phyloP scores from a whole-genome alignment of 2,888 invertebrate genomes.

The Beris chalybata region DNA sequence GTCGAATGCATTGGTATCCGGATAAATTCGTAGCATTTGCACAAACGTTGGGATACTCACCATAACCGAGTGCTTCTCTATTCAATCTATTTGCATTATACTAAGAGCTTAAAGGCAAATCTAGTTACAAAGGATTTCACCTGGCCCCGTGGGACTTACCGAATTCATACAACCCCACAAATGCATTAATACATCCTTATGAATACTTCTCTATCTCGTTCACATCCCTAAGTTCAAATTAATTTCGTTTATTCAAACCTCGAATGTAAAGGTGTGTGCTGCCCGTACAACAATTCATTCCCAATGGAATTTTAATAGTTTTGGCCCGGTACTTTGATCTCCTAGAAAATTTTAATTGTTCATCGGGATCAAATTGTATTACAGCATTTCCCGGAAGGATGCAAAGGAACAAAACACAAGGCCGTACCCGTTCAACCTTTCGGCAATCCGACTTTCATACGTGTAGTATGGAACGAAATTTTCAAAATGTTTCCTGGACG shows the following conservation, averaged over 20 bases:
- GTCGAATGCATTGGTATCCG: not conserved
- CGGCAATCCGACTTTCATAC: no score
- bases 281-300: slow-evolving; percentile 9
- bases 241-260: no score
- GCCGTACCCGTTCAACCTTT: no score
- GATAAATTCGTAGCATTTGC: not conserved
- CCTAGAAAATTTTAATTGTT: slow-evolving; percentile 25
- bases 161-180: slow-evolving; percentile 17
- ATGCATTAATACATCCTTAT: slow-evolving; percentile 5
- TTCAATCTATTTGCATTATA: slow-evolving; percentile 11
- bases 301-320: slow-evolving; percentile 26
- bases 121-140: slow-evolving; percentile 28
- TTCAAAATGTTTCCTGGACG: no score
- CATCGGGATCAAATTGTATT: slow-evolving; percentile 14
- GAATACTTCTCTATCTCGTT: no score
- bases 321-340: slow-evolving; percentile 22
- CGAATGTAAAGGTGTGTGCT: no score
- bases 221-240: no score
- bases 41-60: no score
- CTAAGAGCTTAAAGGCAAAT: slow-evolving; percentile 24
- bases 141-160: slow-evolving; percentile 28
- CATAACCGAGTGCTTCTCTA: not conserved
- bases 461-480: no score
- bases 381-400: not conserved
- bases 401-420: no score